phyloP scores from a whole-genome alignment of 1,140 invertebrate species.

The Aphidius gifuensis region DNA sequence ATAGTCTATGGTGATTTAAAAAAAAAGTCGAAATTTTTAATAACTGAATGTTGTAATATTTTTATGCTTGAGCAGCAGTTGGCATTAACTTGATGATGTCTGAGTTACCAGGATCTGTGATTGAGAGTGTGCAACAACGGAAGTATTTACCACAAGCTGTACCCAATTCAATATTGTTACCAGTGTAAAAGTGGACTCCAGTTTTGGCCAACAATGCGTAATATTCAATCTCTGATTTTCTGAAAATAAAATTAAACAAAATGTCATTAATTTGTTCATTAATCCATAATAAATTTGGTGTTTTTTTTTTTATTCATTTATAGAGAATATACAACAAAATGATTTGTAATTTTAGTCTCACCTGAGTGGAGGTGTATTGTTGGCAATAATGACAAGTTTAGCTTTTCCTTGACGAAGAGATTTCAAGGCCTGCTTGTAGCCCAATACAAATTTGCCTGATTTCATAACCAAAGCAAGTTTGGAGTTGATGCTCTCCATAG shows the following conservation, averaged over 20 bases:
- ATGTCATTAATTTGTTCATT: too few relatives aligned
- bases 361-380: constrained; percentile 96
- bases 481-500: constrained; percentile 98
- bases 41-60: too few relatives aligned
- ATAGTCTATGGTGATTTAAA: too few relatives aligned
- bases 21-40: too few relatives aligned
- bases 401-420: constrained; percentile 96
- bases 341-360: constrained; percentile 84
- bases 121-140: too few relatives aligned
- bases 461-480: constrained; percentile 98
- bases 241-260: constrained; percentile 52
- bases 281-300: too few relatives aligned
- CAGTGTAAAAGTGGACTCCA: constrained; percentile 98
- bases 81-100: constrained; percentile 97
- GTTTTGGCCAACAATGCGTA: constrained; percentile 99
- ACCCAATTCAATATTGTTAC: too few relatives aligned
- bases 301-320: neutral
- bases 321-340: constrained; percentile 42
- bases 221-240: constrained; percentile 98
- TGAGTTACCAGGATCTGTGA: constrained; percentile 96
- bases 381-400: constrained; percentile 98
- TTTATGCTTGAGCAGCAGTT: constrained; percentile 58
- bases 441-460: constrained; percentile 96
- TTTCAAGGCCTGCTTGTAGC: constrained; percentile 98
- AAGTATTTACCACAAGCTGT: too few relatives aligned